Evolutionary conservation across 1,140 invertebrate species (phyloP), one percentile per base, ranked within the genome.

Genomic region (Psix sp.): DNA sequence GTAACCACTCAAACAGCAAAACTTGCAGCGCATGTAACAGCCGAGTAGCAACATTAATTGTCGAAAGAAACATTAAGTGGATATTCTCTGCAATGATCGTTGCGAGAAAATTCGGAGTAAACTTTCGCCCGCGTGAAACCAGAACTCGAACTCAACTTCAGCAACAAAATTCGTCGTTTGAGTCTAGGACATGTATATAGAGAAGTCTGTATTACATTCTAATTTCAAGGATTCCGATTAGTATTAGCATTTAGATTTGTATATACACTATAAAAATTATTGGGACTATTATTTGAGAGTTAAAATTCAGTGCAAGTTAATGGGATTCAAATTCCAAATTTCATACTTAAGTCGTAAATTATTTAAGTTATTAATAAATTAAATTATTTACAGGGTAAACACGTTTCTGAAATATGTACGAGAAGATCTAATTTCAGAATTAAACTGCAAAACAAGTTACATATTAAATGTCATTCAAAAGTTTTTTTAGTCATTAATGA

Each of bases 21-120:
- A 57, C 45, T 67, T 49, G 36, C 18, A n/a, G 17, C 10, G 21
- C 62, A 66, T 39, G 35, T 56, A 48, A 56, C 43, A 13, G 29
- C 38, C 36, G 17, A 40, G 17, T 36, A 38, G 11, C 35, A 68
- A 59, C 63, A 68, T 59, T 68, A 66, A 66, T 66, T 56, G 62
- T 21, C 36, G 51, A 66, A 66, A 66, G 51, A 66, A 56, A 24
- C 62, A 56, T 66, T 66, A 52, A 63, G 46, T 52, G 36, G 46
- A 52, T 63, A 48, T 16, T 20, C 40, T n/a, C 1, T 5, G 21
- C 31, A 45, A 46, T 38, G 60, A 49, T 40, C 31, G 10, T 20
- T 0, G 38, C 9, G 11, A 20, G 43, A 45, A 59, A 68, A 59
- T 52, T 54, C 40, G 11, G 18, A 6, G 24, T 48, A 48, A 70